A percentile compares a stretch with the other conserved stretches of the same genome.
Conservation (phyloP, 2,113 vertebrate species). For the Calyptomena viridis region DNA sequence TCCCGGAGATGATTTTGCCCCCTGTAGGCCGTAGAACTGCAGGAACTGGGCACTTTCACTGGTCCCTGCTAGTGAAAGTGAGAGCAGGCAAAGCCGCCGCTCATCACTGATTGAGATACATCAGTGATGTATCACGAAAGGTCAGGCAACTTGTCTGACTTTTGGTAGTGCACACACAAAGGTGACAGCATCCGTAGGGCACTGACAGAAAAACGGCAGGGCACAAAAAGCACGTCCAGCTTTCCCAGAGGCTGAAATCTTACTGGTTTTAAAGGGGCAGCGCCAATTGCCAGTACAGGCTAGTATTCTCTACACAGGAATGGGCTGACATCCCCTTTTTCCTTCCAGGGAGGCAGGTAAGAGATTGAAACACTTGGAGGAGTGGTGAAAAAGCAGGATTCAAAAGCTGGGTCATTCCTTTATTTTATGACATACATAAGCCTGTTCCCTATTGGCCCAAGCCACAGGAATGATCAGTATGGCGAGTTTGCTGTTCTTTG, state of each 20-base stretch:
- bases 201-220: not conserved
- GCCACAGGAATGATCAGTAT: rapidly evolving
- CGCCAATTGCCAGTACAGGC: rapidly evolving
- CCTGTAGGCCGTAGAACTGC: rapidly evolving
- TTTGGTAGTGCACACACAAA: rapidly evolving
- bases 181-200: not conserved
- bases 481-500: not conserved
- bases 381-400: not conserved
- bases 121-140: rapidly evolving
- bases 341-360: not conserved
- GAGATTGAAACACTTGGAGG: not conserved
- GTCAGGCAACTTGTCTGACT: no score
- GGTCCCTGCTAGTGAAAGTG: not conserved
- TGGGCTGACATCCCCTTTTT: not conserved
- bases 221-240: not conserved
- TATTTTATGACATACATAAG: rapidly evolving
- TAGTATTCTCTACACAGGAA: not conserved
- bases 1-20: not conserved
- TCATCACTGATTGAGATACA: rapidly evolving
- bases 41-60: not conserved
- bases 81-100: not conserved
- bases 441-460: rapidly evolving
- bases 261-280: not conserved
- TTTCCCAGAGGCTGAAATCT: not conserved
- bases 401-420: not conserved